Evolutionary conservation across 2,888 invertebrate genomes (phyloP), one percentile per base, ranked within the genome.

Genomic region (Caenorhabditis afra): DNA sequence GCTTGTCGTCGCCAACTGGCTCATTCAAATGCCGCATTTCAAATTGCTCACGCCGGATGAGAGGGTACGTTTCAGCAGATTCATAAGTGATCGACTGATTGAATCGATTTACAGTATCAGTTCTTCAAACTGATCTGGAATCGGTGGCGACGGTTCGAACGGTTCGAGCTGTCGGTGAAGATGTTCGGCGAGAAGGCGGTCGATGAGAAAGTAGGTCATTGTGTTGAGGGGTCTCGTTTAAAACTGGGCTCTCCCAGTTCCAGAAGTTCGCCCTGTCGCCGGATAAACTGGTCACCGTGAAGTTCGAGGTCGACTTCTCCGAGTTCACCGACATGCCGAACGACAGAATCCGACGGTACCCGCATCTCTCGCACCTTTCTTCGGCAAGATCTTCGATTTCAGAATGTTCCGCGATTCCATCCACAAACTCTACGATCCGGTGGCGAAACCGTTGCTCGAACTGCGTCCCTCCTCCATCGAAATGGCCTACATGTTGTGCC

Each of bases 321-420:
- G 47, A 47, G n/a, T 16, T 47, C 18, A 70, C 74, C 12, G 77
- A 83, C 44, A 50, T 66, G 14, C 73, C 80, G 3, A 65, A 61
- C 39, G 53, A 65, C 5, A 47, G 29, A 29, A 29, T 78, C n/a
- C 23, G 50, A 20, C 20, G 64, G 73, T 73, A 41, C 7, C 4
- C 12, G 41, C n/a, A 39, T n/a, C n/a, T n/a, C n/a, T n/a, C n/a
- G n/a, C n/a, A n/a, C n/a, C n/a, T n/a, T n/a, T n/a, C n/a, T n/a
- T n/a, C n/a, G n/a, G n/a, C n/a, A n/a, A n/a, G n/a, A n/a, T n/a
- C n/a, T n/a, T n/a, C n/a, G n/a, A 11, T 41, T 41, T 11, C 14
- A 76, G 81, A 44, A 80, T 81, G 64, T 83, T 83, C 59, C 70
- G 65, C 14, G 64, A 76, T 3, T 67, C 81, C 1, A 61, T 79